Base-by-base conservation (phyloP, 2,113 vertebrate genomes). In the Pogonocichla stellata region DNA sequence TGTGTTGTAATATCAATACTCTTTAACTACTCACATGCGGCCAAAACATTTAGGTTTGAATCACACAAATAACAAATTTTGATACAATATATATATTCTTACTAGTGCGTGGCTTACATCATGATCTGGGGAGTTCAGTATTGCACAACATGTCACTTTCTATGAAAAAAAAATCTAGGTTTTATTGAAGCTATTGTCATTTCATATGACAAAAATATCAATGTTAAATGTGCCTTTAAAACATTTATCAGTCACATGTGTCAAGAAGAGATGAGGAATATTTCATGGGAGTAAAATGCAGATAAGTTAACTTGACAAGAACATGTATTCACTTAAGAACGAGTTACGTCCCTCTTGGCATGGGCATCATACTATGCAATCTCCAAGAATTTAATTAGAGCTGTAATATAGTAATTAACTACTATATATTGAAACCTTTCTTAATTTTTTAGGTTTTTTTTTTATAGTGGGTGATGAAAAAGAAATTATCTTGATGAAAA, bases 331-430 rank as follows among this genome's bases (percentile, higher is more conserved):
- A 90, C 89, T 87, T 95, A 95, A 97, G 88, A 90, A 93, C 0
- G 7, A 85, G 84, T 70, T 94, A 62, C 70, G 70, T 95, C 92
- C 94, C 87, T 96, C 91, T 96, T 94, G 75, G 85, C 88, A 94
- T 88, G 53, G 91, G 86, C 88, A 93, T 74, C 84, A 90, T 42
- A 88, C 85, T 95, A 65, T 73, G 64, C 92, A 91, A 66, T 69
- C 91, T 82, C 72, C 73, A 95, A 92, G 94, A 85, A 96, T 89
- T 92, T 96, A 92, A 96, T 97, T 96, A 96, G 94, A 94, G 65
- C 34, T 95, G 50, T 70, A 86, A 90, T 88, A 79, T 14, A 87
- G 77, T 85, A 92, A 96, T 96, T 96, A 93, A 91, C 38, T 80
- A 71, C 75, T 71, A 69, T 86, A 88, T 72, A 93, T 67, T 90